phyloP scores from a whole-genome alignment of 2,113 vertebrate genomes.

The Dipodomys ordii region DNA sequence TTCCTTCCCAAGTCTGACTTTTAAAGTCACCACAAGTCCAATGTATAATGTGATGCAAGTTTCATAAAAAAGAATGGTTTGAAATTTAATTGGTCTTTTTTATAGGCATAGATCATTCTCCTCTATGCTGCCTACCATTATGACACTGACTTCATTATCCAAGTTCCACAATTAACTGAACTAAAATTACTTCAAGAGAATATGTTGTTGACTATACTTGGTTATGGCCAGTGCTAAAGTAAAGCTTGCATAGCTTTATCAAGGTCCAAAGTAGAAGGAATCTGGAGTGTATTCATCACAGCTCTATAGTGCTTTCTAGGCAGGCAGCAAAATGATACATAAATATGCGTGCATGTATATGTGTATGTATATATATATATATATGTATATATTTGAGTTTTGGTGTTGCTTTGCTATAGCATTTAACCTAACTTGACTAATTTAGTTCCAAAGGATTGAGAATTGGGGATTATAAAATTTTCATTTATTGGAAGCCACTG shows the following conservation, averaged over 20 bases:
- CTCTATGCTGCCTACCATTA: not conserved
- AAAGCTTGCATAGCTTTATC: not conserved
- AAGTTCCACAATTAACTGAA: not conserved
- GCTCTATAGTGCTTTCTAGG: too few relatives aligned
- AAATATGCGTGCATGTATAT: too few relatives aligned
- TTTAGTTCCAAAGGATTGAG: not conserved
- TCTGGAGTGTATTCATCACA: not conserved
- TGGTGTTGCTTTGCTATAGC: not conserved
- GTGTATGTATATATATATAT: too few relatives aligned
- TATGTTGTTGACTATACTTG: too few relatives aligned
- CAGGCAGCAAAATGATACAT: not conserved
- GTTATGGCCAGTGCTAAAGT: not conserved
- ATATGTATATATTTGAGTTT: too few relatives aligned
- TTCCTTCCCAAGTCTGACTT: not conserved
- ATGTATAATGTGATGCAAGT: not conserved
- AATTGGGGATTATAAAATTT: not conserved
- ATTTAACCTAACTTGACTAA: not conserved
- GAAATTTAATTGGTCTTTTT: not conserved
- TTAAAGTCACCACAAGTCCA: not conserved
- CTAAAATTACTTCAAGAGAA: not conserved
- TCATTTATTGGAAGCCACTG: not conserved
- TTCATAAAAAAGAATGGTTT: not conserved
- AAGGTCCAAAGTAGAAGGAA: not conserved
- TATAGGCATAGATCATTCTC: not conserved
- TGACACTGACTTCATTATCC: not conserved